These are phyloP conservation scores for Hymenochirus boettgeri DNA, from an alignment of 2,113 vertebrate genomes.

Conservation along the genomic window DNA sequence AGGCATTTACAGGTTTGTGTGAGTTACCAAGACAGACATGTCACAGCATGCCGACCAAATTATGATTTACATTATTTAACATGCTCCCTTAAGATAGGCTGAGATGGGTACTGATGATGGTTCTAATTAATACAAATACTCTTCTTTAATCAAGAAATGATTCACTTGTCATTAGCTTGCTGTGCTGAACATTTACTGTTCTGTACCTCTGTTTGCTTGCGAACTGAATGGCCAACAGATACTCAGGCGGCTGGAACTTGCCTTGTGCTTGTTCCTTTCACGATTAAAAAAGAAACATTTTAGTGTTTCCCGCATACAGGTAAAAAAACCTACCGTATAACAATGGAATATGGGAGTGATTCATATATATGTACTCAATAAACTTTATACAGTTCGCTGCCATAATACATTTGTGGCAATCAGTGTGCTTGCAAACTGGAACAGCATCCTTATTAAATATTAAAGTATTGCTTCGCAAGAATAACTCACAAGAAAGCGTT, in stretches of 20 bases:
- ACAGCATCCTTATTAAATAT: constrained; percentile 25
- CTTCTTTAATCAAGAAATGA: neutral
- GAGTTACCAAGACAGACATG: neutral
- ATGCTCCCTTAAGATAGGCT: neutral
- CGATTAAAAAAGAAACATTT: no score
- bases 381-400: neutral
- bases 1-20: neutral
- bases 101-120: neutral
- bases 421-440: constrained; percentile 6
- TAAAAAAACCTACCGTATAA: neutral
- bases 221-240: neutral
- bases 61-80: no score
- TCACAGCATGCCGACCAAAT: neutral
- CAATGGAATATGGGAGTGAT: neutral
- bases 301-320: neutral
- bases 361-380: neutral
- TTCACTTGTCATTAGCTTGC: neutral
- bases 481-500: constrained; percentile 6
- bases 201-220: neutral
- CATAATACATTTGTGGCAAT: neutral
- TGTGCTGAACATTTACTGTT: neutral
- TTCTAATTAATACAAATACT: neutral
- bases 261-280: no score
- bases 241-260: no score
- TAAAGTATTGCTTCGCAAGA: constrained; percentile 3